Evolutionary conservation across 2,797 vertebrate species (phyloP), one percentile per base, ranked within the genome.

Genomic region (Lophius americanus): DNA sequence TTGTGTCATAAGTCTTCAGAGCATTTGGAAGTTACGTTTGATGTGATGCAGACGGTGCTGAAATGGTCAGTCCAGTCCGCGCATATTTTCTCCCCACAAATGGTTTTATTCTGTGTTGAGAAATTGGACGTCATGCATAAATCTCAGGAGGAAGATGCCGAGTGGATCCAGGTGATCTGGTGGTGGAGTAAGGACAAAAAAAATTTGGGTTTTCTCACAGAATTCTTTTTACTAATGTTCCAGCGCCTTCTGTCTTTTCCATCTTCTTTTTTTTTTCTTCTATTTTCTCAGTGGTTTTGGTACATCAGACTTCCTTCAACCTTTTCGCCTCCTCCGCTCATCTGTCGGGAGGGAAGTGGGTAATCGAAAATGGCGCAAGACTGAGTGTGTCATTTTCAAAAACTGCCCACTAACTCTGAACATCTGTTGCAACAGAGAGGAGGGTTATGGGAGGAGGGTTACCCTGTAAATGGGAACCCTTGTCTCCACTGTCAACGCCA

Each of bases 361-460:
- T 88, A 84, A 90, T 83, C 62, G 82, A 81, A 84, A 83, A 78
- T 73, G 83, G 74, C n/a, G 46, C 71, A 62, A 65, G 84, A 87
- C 41, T 41, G 83, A 85, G 62, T 58, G 77, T 80, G 87, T 85
- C 86, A 76, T 86, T 86, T 90, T 88, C 82, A 87, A 92, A 85
- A 92, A 85, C 84, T 84, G 85, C 69, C 87, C 68, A 64, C 82
- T 91, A 89, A 93, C 85, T 81, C 73, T 65, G 61, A 93, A 89
- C 93, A 92, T 93, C 90, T 92, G 93, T 82, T 60, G 61, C 12
- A 9, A 9, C 5, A 14, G 65, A 73, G 72, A 73, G 75, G 78
- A 76, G 79, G 76, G 68, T 51, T 51, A 84, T 23, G 65, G 75
- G 72, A 73, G 75, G 78, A 76, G 79, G 76, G 68, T 51, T 51